Evolutionary conservation across 2,888 invertebrate species (phyloP).

Genomic region (Polydrusus cervinus): DNA sequence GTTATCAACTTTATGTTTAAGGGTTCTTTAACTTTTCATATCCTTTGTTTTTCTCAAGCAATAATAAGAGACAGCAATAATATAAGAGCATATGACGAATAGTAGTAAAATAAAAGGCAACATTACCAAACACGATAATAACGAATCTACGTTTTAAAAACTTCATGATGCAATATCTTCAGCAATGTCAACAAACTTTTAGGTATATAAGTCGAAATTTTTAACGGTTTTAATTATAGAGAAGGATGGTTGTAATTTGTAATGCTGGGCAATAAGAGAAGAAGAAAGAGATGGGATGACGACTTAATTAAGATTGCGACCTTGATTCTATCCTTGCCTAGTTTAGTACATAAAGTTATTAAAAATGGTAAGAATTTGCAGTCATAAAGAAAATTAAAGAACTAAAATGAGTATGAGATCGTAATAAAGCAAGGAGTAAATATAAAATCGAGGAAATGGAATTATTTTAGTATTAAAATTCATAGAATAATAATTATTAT

Average conservation of each 20-base stretch:
- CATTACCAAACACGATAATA: conserved; percentile 4
- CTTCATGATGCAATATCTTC: conserved; percentile 23
- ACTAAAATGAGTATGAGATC: too few species aligned
- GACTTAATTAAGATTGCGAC: not conserved
- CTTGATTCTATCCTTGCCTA: conserved; percentile 3
- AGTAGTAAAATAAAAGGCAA: not conserved
- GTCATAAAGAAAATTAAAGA: too few species aligned
- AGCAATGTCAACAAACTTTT: conserved; percentile 41
- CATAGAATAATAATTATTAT: too few species aligned
- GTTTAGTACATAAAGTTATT: not conserved
- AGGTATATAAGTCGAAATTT: conserved; percentile 1
- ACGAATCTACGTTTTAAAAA: conserved; percentile 17
- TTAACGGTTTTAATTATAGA: conserved; percentile 33
- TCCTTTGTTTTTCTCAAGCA: too few species aligned
- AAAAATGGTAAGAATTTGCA: too few species aligned
- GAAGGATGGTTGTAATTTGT: not conserved
- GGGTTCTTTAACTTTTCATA: too few species aligned
- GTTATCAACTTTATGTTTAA: too few species aligned
- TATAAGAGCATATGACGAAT: not conserved
- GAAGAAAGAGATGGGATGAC: too few species aligned
- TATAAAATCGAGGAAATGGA: too few species aligned
- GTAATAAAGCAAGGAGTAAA: too few species aligned
- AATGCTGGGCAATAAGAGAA: not conserved
- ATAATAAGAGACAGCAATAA: too few species aligned
- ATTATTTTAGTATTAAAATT: too few species aligned